phyloP scores from a whole-genome alignment of 2,113 vertebrate genomes.

The Bucco capensis region DNA sequence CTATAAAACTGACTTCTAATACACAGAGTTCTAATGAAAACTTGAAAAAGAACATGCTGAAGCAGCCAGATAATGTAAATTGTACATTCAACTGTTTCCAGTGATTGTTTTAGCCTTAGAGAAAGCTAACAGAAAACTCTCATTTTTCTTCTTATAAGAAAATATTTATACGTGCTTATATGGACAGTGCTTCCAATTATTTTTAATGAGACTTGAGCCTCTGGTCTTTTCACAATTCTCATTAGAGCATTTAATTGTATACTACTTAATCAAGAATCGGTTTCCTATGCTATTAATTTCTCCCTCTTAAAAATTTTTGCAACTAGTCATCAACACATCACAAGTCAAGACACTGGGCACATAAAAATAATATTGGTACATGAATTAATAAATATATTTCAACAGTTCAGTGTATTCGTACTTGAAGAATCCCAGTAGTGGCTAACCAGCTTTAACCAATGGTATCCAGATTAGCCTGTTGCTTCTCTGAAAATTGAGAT shows the following conservation, averaged over 20 bases:
- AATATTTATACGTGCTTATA: not conserved
- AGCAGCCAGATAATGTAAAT: not conserved
- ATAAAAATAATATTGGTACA: not conserved
- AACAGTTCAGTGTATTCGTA: not conserved
- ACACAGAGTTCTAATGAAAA: not conserved
- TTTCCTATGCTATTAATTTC: not conserved
- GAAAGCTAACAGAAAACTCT: not conserved
- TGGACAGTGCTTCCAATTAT: not conserved
- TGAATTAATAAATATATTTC: not conserved
- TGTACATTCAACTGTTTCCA: not conserved
- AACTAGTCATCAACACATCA: not conserved
- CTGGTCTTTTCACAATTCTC: not conserved
- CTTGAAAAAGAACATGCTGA: not conserved
- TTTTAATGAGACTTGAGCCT: not conserved
- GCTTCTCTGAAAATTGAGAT: not conserved
- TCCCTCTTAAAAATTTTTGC: not conserved
- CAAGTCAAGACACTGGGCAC: not conserved
- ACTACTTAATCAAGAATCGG: not conserved
- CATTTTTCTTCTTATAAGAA: not conserved
- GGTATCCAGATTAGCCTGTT: not conserved
- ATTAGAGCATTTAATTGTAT: not conserved
- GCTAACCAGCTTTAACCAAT: not conserved
- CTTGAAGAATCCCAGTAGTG: not conserved
- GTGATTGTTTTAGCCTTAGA: not conserved
- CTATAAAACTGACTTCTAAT: not conserved